Evolutionary conservation across 2,113 vertebrate species (phyloP), one percentile per base, ranked within the genome.

Genomic region (Himantopus leucocephalus): DNA sequence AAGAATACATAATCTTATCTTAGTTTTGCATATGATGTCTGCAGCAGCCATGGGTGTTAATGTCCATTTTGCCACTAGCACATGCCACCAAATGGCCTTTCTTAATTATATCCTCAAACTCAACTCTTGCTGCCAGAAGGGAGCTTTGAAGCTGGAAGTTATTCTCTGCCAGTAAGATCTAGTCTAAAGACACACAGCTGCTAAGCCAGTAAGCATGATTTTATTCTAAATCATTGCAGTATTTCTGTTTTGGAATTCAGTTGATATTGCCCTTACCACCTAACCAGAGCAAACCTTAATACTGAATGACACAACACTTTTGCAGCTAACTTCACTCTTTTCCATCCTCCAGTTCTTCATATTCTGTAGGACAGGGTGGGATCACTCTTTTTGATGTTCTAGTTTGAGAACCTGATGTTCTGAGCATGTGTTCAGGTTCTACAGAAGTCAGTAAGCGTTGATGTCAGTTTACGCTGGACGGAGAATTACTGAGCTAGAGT

Each of bases 361-460:
- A 64, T 35, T 32, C 64, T 26, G 8, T 23, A 48, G 53, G 37
- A 68, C 37, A 6, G 2, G 3, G 37, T n/a, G 17, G 11, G 20
- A 80, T 53, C 14, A 23, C 41, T 34, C 19, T 72, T 87, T 66
- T 29, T 67, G 23, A 77, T 35, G 14, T 50, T 85, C n/a, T 3
- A 5, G 39, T 50, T 9, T 35, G 59, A 30, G 27, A 85, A 39
- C 39, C 39, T 39, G 39, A 39, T 39, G 39, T 39, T 20, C 5
- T 64, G 8, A 88, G 16, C 2, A 0, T 7, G 8, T 70, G 32
- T 81, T 63, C 32, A 0, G 0, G 27, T 81, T 64, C 30, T 71
- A 47, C 14, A 47, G 64, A 88, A 74, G 34, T 41, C 58, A 43
- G 29, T 34, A 62, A 56, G n/a, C 9, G 4, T 9, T 56, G 45